Base-by-base conservation (phyloP, 1,140 invertebrate species). In the Drosophila bifasciata region DNA sequence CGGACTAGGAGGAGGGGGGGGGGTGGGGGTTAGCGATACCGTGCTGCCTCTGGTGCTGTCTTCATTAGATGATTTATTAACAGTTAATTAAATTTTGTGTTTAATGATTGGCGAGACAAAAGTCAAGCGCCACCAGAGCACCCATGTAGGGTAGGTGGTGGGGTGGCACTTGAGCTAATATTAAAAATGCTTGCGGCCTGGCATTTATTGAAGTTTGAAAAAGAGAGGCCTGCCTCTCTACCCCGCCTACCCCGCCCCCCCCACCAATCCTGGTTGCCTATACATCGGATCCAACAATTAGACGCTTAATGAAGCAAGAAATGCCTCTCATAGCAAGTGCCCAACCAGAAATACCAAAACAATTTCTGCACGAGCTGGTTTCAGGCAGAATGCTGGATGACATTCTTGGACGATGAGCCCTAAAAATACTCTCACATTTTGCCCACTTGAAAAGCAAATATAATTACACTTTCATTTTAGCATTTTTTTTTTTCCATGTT, bases 21-120 rank as follows among this genome's bases (percentile, higher is more conserved):
- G n/a, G n/a, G n/a, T n/a, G n/a, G n/a, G n/a, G n/a, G n/a, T n/a
- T n/a, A n/a, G n/a, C n/a, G n/a, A n/a, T n/a, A n/a, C 5, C 17
- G 53, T 17, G 66, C 39, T 53, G 66, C 44, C 69, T 59, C 36
- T 49, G 53, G 66, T 39, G 57, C 67, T 55, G 61, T 76, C 69
- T 81, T 86, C 75, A 88, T 86, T 86, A 83, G 70, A 70, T 75
- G 59, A 83, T 86, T 88, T 86, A 88, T 86, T 78, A 86, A 88
- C 83, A 83, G 83, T 88, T 86, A 86, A 86, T 86, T 86, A 88
- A 86, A 86, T 86, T 78, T 86, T 88, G 83, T 88, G 70, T 78
- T 86, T 86, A 86, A 86, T 88, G 83, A 86, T 83, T 73, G 56
- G 68, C 56, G 56, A 45, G 59, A 60, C 44, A 57, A 39, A 61